These are phyloP conservation scores for Coelogynopora nodosa DNA, from an alignment of 2,888 invertebrate species.

Conservation along the genomic window DNA sequence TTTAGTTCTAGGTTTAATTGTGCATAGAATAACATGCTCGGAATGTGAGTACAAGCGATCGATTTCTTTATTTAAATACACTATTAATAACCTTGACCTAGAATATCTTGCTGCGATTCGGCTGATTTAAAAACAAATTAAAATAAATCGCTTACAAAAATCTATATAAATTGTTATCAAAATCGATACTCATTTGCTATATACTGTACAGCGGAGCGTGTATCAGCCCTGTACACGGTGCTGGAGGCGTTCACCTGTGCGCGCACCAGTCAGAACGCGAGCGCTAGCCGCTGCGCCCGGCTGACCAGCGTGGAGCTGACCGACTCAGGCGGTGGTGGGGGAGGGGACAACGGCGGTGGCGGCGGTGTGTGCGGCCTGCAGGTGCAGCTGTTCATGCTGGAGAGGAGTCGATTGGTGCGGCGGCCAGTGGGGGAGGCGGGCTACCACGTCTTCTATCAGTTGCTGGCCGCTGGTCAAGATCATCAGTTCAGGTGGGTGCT, in stretches of 20 bases:
- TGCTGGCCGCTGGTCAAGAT: constrained; percentile 76
- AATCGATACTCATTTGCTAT: no score
- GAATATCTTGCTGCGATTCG: no score
- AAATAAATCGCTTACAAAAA: no score
- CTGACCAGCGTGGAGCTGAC: constrained; percentile 90
- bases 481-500: constrained; percentile 65
- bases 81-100: no score
- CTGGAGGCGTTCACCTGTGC: constrained; percentile 85
- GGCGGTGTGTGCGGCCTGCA: constrained; percentile 29
- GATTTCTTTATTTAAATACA: no score
- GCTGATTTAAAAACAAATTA: no score
- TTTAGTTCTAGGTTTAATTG: no score
- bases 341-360: no score
- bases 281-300: constrained; percentile 84
- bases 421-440: constrained; percentile 72
- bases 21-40: no score
- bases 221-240: constrained; percentile 76
- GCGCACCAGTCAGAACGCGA: constrained; percentile 77
- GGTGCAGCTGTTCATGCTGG: constrained; percentile 70
- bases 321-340: constrained; percentile 64
- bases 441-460: constrained; percentile 70
- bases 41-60: no score
- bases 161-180: no score
- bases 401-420: constrained; percentile 71
- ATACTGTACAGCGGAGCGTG: constrained; percentile 74